These are phyloP conservation scores for Tetragonula carbonaria DNA, from an alignment of 2,888 invertebrate species.

Conservation along the genomic window DNA sequence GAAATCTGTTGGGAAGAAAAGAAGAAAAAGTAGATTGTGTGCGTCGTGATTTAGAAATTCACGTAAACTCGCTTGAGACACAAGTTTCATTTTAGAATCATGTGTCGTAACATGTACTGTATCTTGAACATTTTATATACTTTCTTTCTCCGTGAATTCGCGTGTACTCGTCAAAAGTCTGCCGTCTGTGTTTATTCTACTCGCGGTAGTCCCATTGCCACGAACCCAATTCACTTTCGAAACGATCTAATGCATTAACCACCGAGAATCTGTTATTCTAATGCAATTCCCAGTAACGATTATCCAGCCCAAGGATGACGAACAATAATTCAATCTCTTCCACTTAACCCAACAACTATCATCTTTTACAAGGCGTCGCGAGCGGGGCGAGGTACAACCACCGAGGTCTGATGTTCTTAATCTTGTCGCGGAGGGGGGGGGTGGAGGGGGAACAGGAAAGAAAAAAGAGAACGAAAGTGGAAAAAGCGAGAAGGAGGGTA, in stretches of 20 bases:
- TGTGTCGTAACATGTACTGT: too few relatives aligned
- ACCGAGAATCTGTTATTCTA: neutral
- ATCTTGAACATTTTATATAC: too few relatives aligned
- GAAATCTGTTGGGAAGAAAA: too few relatives aligned
- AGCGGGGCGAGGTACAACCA: neutral
- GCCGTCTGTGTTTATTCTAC: too few relatives aligned
- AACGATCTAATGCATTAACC: neutral
- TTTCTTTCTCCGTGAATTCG: too few relatives aligned
- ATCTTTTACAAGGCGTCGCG: neutral
- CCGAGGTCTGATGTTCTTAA: slow-evolving; percentile 31
- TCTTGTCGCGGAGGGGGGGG: slow-evolving; percentile 4
- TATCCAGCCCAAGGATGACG: neutral
- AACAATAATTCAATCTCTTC: slow-evolving; percentile 6
- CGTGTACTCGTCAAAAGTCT: too few relatives aligned
- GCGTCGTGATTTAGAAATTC: too few relatives aligned
- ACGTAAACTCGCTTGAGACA: too few relatives aligned
- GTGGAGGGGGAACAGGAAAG: neutral
- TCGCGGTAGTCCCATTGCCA: neutral
- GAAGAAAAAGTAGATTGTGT: too few relatives aligned
- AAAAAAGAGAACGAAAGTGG: slow-evolving; percentile 41
- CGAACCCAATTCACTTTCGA: neutral
- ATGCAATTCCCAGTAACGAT: neutral
- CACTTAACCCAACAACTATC: neutral
- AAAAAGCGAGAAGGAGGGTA: slow-evolving; percentile 8
- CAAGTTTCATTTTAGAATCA: too few relatives aligned